Base-by-base conservation (phyloP, 2,113 vertebrate genomes). In the Coregonus clupeaformis region DNA sequence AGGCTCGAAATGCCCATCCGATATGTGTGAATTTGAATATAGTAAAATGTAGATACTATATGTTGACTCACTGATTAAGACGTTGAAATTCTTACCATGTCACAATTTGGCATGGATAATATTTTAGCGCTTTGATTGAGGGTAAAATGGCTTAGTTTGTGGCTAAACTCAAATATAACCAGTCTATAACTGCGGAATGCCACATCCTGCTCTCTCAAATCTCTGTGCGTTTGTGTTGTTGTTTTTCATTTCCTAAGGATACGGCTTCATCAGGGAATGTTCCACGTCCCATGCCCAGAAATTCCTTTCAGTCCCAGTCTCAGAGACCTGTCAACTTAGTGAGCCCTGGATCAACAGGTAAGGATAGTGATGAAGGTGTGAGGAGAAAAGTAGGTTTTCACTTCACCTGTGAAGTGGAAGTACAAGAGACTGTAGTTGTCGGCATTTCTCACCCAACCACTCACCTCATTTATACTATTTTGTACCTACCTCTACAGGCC, bases 341-440 rank as follows among this genome's bases (percentile, higher is more conserved):
- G 57, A 77, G 77, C 73, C 82, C 88, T 32, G 87, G 87, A 70
- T 57, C 84, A 30, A 80, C 86, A 90, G 87, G 90, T 91, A 72
- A 2, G 20, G 12, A 63, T 24, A 55, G 14, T 27, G 63, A 65
- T 22, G 13, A 60, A 22, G n/a, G 5, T 24, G 18, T 60, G 57
- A 60, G n/a, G 18, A 22, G 57, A 60, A 60, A 60, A 60, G 18
- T 52, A 52, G 49, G 5, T 18, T 52, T 16, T 3, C 49, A 52
- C 49, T 52, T 52, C 4, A 52, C 16, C 16, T 52, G 36, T 42
- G 36, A 32, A 32, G 32, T 32, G 32, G 36, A 42, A 42, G 9
- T 42, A 12, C 36, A 42, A 42, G 9, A 42, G 49, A 52, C 49
- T 52, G 12, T 3, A 16, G 49, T 4, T 60, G n/a, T 9, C 57